Base-by-base conservation (phyloP, 2,888 invertebrate species). In the Drosophila aldrichi region DNA sequence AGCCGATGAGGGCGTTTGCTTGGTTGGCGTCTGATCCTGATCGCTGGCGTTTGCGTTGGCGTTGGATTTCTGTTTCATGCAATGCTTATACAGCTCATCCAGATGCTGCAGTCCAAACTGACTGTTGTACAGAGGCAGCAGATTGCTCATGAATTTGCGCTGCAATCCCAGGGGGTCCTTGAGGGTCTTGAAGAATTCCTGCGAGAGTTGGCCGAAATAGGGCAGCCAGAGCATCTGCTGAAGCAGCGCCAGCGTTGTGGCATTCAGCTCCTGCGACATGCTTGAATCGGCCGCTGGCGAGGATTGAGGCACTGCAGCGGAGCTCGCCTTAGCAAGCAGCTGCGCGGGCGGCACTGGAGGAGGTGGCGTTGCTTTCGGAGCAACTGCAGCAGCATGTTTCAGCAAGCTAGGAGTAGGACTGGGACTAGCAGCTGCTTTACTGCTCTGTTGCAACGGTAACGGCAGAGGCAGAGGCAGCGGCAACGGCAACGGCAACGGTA, bases 191-290 rank as follows among this genome's bases (percentile, higher is more conserved):
- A 93, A 90, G 93, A 95, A 56, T 93, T 94, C 92, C 94, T 94
- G 91, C 2, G 92, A 91, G 57, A 92, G 77, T 71, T 92, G 92
- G 1, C 92, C 92, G 43, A 93, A 88, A 87, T 96, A 96, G 0
- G 96, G 96, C 57, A 96, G 91, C 96, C 96, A 96, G 75, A 96
- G 91, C 95, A 96, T 96, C 89, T 96, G 96, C 85, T 95, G 95
- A 55, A 96, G 93, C 3, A 96, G 95, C 0, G 95, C 95, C 52
- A 95, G 94, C 3, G 95, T 95, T 0, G 96, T 96, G 0, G 95
- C 95, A 85, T 96, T 95, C 48, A 96, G 95, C 67, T 96, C 96
- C 56, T 94, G 94, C 0, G 95, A 95, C 52, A 95, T 87, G 55
- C 93, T 93, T 3, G 82, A 84, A 29, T 90, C 89, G 2, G 84